Evolutionary conservation across 2,113 vertebrate species (phyloP).

Genomic region (Carassius carassius): DNA sequence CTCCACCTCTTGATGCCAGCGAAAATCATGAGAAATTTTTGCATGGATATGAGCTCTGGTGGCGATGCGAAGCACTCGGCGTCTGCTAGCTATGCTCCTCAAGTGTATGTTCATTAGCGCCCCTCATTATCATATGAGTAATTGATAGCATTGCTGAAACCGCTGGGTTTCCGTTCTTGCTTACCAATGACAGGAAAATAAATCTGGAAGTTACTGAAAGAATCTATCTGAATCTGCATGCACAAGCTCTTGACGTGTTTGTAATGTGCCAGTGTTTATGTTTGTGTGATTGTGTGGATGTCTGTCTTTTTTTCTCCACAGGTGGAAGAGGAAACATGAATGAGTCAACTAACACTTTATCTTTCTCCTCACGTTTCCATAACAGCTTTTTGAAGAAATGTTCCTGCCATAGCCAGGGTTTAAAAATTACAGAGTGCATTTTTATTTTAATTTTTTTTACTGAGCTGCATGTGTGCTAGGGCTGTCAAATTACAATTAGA

Average conservation of each 20-base stretch:
- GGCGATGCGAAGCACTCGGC: conserved; percentile 53
- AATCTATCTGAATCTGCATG: neutral
- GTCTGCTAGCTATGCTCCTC: conserved; percentile 48
- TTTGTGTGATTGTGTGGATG: conserved; percentile 27
- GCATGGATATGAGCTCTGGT: conserved; percentile 57
- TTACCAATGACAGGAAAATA: conserved; percentile 67
- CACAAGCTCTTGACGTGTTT: conserved; percentile 21
- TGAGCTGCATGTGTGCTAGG: too few species aligned
- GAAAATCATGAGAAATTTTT: conserved; percentile 37
- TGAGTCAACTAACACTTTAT: conserved; percentile 53
- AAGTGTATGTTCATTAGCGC: conserved; percentile 57
- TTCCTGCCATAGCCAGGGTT: neutral
- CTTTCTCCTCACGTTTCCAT: conserved; percentile 29
- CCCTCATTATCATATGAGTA: conserved; percentile 73
- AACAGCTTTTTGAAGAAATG: neutral
- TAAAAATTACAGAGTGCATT: too few species aligned
- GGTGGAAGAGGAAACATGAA: conserved; percentile 54
- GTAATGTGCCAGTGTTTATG: conserved; percentile 44
- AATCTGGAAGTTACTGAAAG: conserved; percentile 56
- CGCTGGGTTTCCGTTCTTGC: conserved; percentile 69
- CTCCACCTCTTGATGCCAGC: conserved; percentile 39
- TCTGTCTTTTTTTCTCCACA: conserved; percentile 65
- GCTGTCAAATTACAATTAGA: too few species aligned
- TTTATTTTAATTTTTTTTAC: too few species aligned
- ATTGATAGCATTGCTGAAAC: conserved; percentile 74